A percentile compares a stretch with the other conserved stretches of the same genome.
Conservation (phyloP, 1,140 invertebrate species). For the Drosophila grimshawi region DNA sequence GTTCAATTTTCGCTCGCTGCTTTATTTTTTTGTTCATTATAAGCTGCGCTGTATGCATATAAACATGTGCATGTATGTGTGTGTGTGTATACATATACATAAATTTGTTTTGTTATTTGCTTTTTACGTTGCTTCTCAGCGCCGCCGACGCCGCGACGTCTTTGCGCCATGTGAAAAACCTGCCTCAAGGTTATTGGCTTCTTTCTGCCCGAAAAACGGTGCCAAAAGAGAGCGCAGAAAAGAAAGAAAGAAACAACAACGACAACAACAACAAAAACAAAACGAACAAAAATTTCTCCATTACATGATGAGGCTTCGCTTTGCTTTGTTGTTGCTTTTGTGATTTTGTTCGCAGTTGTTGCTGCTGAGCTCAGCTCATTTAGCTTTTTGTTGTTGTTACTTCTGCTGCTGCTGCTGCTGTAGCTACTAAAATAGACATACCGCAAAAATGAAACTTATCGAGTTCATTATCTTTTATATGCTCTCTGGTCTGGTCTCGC, state of each 20-base stretch:
- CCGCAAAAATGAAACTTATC: slow-evolving; percentile 61
- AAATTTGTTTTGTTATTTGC: slow-evolving; percentile 20
- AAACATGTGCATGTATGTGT: neutral
- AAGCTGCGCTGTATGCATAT: neutral
- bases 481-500: neutral
- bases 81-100: too few species aligned
- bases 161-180: slow-evolving; percentile 73
- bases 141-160: slow-evolving; percentile 20
- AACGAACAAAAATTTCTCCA: slow-evolving; percentile 75
- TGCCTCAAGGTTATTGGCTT: slow-evolving; percentile 78
- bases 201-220: slow-evolving; percentile 62
- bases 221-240: slow-evolving; percentile 56
- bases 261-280: slow-evolving; percentile 26
- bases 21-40: slow-evolving; percentile 20
- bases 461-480: slow-evolving; percentile 67
- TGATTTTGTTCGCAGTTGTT: slow-evolving; percentile 23
- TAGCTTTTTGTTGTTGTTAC: slow-evolving; percentile 10
- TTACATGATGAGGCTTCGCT: slow-evolving; percentile 62
- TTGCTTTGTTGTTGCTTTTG: slow-evolving; percentile 37
- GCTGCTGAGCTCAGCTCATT: slow-evolving; percentile 46
- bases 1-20: neutral
- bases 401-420: slow-evolving; percentile 4
- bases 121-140: slow-evolving; percentile 18
- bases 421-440: slow-evolving; percentile 35
- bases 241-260: slow-evolving; percentile 1